phyloP scores from a whole-genome alignment of 2,888 invertebrate genomes.

The Lochmaea capreae region DNA sequence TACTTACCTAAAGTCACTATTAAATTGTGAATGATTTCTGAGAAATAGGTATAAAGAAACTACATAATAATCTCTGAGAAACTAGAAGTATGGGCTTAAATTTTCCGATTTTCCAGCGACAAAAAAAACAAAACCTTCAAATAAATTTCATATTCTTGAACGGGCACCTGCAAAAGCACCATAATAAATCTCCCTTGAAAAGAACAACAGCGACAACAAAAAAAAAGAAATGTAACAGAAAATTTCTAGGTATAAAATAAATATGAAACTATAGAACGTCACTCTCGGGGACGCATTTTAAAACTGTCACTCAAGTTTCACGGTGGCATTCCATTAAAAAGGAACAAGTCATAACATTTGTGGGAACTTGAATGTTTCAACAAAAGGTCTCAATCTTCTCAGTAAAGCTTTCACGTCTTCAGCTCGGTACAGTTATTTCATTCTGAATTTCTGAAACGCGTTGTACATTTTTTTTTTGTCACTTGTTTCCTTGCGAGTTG shows the following conservation, averaged over 20 bases:
- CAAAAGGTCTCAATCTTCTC: slow-evolving; percentile 31
- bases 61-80: no score
- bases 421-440: slow-evolving; percentile 34
- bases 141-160: no score
- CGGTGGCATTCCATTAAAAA: slow-evolving; percentile 49
- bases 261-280: slow-evolving; percentile 25
- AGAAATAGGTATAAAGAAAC: no score
- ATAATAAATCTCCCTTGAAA: slow-evolving; percentile 13
- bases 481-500: slow-evolving; percentile 29
- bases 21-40: no score
- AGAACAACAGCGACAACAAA: not conserved
- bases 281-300: slow-evolving; percentile 37
- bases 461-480: slow-evolving; percentile 33
- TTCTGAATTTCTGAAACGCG: slow-evolving; percentile 10
- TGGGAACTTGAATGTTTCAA: slow-evolving; percentile 37
- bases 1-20: no score
- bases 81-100: no score
- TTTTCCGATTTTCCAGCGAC: no score
- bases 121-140: no score
- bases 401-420: slow-evolving; percentile 31
- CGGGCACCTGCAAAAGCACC: slow-evolving; percentile 7
- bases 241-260: slow-evolving; percentile 22
- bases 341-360: slow-evolving; percentile 53
- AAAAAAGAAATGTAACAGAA: not conserved
- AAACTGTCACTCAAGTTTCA: slow-evolving; percentile 48